phyloP scores from a whole-genome alignment of 2,888 invertebrate genomes.

The Hirudinaria manillensis region DNA sequence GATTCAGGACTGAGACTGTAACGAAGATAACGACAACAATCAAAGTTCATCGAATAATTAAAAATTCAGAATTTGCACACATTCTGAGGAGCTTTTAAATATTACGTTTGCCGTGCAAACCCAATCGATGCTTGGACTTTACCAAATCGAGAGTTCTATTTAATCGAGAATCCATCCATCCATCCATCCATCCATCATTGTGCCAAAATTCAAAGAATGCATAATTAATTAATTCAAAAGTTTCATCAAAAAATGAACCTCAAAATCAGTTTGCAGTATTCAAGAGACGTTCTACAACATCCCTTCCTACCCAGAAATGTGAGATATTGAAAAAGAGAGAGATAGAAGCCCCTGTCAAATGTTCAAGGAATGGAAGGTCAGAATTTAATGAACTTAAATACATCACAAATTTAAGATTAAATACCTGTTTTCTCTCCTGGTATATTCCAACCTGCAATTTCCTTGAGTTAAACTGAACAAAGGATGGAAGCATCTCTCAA shows the following conservation, averaged over 20 bases:
- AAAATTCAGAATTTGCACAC: background rate
- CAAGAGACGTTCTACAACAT: conserved; percentile 78
- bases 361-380: background rate
- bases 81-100: too few relatives aligned
- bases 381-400: conserved; percentile 4
- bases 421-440: conserved; percentile 72
- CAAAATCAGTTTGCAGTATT: conserved; percentile 76
- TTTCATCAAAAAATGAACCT: conserved; percentile 45
- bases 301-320: conserved; percentile 71
- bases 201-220: too few relatives aligned
- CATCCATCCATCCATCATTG: too few relatives aligned
- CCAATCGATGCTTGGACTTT: too few relatives aligned
- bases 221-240: too few relatives aligned
- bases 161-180: too few relatives aligned
- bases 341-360: conserved; percentile 65
- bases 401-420: background rate
- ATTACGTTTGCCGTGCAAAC: too few relatives aligned
- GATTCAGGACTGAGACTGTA: conserved; percentile 50
- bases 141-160: too few relatives aligned
- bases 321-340: conserved; percentile 75
- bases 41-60: background rate
- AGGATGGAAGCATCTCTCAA: conserved; percentile 74
- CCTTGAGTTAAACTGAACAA: conserved; percentile 71
- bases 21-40: background rate
- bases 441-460: conserved; percentile 70